Conservation (phyloP, 2,888 invertebrate species). For the Lithophane leautieri region DNA sequence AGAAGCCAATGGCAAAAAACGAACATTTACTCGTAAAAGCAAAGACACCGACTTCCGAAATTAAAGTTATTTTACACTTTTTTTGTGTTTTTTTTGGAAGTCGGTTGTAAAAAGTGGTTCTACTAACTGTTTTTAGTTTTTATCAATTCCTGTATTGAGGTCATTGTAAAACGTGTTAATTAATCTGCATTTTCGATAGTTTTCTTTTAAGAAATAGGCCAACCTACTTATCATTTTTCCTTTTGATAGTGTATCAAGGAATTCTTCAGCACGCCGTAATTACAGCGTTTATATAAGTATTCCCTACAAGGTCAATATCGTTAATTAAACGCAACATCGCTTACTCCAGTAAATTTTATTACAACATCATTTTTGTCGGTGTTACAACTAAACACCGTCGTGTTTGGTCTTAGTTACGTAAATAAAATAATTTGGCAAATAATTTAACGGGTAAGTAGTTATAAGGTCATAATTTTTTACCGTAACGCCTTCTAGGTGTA, state of each 20-base stretch:
- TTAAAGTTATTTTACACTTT: no score
- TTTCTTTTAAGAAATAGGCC: no score
- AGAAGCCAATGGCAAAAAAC: no score
- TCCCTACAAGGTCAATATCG: slow-evolving; percentile 35
- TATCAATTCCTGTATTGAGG: not conserved
- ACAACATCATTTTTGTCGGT: not conserved
- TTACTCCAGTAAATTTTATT: not conserved
- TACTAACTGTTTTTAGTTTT: not conserved
- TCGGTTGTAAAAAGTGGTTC: no score
- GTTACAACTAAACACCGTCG: slow-evolving; percentile 2
- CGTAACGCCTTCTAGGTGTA: not conserved
- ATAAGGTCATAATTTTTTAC: not conserved
- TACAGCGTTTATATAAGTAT: not conserved
- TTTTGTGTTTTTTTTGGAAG: no score
- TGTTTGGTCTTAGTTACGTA: not conserved
- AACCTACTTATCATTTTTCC: no score
- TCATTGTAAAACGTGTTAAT: not conserved
- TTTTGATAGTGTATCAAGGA: not conserved
- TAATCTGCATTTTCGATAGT: not conserved
- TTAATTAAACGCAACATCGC: not conserved
- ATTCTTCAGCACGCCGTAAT: slow-evolving; percentile 3
- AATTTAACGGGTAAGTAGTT: slow-evolving; percentile 20
- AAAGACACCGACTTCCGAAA: no score
- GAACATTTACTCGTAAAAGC: no score
- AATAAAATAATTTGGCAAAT: not conserved